These are phyloP conservation scores for Atethmia centrago DNA, from an alignment of 2,888 invertebrate species.

Conservation along the genomic window DNA sequence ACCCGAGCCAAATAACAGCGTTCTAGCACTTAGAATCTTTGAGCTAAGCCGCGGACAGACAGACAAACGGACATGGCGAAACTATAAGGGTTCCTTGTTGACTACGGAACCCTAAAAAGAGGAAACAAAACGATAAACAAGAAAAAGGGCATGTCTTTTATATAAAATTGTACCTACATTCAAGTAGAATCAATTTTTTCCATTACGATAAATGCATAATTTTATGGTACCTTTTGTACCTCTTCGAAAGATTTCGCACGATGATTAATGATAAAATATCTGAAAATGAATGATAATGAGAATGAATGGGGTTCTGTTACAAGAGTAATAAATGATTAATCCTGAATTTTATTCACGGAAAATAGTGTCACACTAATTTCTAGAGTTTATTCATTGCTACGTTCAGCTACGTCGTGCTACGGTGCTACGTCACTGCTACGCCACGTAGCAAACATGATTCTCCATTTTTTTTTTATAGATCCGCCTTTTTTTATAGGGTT, in stretches of 20 bases:
- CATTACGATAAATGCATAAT: background rate
- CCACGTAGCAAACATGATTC: background rate
- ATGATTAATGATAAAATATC: conserved; percentile 8
- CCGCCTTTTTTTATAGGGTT: too few relatives aligned
- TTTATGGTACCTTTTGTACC: background rate
- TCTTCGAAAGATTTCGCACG: background rate
- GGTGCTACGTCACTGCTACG: conserved; percentile 5
- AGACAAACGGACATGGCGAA: too few relatives aligned
- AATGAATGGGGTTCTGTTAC: background rate
- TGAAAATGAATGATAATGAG: conserved; percentile 40
- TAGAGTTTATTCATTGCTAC: background rate
- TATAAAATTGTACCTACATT: conserved; percentile 3
- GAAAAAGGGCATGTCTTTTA: background rate
- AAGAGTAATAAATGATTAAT: background rate
- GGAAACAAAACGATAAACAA: background rate
- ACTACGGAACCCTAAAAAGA: too few relatives aligned
- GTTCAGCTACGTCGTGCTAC: background rate
- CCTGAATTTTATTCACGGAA: background rate
- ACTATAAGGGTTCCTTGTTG: too few relatives aligned
- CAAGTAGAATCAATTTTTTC: background rate
- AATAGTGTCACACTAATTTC: background rate
- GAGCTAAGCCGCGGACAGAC: too few relatives aligned
- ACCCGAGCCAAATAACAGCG: too few relatives aligned
- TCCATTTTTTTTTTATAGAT: background rate
- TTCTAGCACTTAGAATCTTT: too few relatives aligned